A percentile compares a stretch with the other conserved stretches of the same genome.
Conservation (phyloP, 2,888 invertebrate genomes). For the Acronicta psi region DNA sequence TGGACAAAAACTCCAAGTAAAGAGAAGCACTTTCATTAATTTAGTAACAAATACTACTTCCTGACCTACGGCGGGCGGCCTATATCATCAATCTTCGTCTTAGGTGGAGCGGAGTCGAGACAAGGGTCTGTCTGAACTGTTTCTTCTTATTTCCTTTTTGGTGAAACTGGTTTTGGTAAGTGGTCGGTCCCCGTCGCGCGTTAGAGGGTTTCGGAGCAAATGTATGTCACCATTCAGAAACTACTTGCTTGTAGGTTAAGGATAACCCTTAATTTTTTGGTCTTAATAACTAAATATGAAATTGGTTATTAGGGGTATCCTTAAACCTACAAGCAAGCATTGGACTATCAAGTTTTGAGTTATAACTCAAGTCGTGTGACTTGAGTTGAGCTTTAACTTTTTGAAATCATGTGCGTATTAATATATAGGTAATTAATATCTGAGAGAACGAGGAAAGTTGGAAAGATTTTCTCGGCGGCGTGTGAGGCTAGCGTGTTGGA, state of each 20-base stretch:
- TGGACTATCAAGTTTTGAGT: too few species aligned
- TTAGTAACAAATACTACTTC: slow-evolving; percentile 23
- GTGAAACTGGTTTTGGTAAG: slow-evolving; percentile 43
- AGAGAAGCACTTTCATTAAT: slow-evolving; percentile 14
- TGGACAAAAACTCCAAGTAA: neutral
- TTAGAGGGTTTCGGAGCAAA: slow-evolving; percentile 26
- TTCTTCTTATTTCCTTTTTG: slow-evolving; percentile 44
- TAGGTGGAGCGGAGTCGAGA: slow-evolving; percentile 28
- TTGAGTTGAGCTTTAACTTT: too few species aligned
- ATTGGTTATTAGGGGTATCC: too few species aligned
- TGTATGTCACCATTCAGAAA: slow-evolving; percentile 16
- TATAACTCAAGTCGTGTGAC: too few species aligned
- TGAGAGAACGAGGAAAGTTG: too few species aligned
- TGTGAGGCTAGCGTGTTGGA: too few species aligned
- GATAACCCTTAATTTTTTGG: neutral
- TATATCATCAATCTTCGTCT: slow-evolving; percentile 45
- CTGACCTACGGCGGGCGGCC: slow-evolving; percentile 12
- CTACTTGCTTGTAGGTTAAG: neutral
- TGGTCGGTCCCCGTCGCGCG: slow-evolving; percentile 43
- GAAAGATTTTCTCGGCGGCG: too few species aligned
- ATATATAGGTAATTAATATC: too few species aligned
- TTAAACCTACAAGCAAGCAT: too few species aligned
- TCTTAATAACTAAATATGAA: too few species aligned
- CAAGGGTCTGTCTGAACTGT: slow-evolving; percentile 40
- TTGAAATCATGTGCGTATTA: too few species aligned